These are phyloP conservation scores for Lepidonotus clava DNA, from an alignment of 2,888 invertebrate species.

Conservation along the genomic window DNA sequence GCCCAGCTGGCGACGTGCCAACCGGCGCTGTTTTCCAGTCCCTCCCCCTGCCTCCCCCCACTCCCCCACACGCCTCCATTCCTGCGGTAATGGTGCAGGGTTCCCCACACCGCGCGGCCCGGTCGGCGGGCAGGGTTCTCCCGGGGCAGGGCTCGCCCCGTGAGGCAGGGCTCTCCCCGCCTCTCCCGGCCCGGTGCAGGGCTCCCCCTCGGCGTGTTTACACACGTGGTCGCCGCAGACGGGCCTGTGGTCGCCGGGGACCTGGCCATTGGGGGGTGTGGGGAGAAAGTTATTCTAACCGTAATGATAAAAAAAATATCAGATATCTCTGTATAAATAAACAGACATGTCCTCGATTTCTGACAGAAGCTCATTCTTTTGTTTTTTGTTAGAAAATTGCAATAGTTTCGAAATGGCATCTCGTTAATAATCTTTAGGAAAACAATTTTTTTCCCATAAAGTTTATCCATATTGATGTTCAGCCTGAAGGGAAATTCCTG, in stretches of 20 bases:
- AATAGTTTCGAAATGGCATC: too few relatives aligned
- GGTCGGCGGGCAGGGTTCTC: background rate
- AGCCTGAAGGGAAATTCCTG: too few relatives aligned
- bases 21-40: slow-evolving; percentile 1
- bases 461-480: too few relatives aligned
- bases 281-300: too few relatives aligned
- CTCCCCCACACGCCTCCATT: background rate
- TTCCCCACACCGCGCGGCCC: background rate
- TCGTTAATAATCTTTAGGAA: too few relatives aligned
- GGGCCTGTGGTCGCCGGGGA: background rate
- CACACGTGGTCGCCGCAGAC: background rate
- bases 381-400: too few relatives aligned
- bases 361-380: too few relatives aligned
- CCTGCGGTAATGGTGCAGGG: slow-evolving; percentile 18
- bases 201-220: background rate
- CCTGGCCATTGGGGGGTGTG: background rate
- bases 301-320: too few relatives aligned
- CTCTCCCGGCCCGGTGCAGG: background rate
- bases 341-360: too few relatives aligned
- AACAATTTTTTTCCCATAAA: too few relatives aligned
- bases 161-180: background rate
- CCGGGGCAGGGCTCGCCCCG: too few relatives aligned
- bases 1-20: slow-evolving; percentile 45
- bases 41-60: background rate
- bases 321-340: too few relatives aligned